Conservation (phyloP, 2,888 invertebrate species). For the Macrophya annulata region DNA sequence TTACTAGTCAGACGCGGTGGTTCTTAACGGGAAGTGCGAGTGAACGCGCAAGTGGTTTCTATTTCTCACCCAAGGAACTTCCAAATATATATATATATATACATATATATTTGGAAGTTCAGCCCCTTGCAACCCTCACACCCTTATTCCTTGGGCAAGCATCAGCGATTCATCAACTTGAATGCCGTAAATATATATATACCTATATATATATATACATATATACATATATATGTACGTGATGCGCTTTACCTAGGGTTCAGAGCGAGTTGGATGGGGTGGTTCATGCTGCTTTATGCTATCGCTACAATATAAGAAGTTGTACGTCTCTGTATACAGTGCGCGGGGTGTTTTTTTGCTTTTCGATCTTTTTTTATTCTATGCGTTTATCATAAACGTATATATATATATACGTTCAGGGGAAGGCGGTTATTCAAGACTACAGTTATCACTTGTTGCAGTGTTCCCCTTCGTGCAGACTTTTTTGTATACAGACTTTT, state of each 20-base stretch:
- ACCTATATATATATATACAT: no score
- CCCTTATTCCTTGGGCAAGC: not conserved
- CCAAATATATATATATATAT: not conserved
- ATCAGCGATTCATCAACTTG: conserved; percentile 43
- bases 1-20: conserved; percentile 21
- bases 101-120: not conserved
- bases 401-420: not conserved
- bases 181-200: conserved; percentile 5
- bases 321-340: not conserved
- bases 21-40: conserved; percentile 39
- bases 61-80: conserved; percentile 35
- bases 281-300: conserved; percentile 5
- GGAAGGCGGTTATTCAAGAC: not conserved
- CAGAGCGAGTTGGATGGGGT: not conserved
- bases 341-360: not conserved
- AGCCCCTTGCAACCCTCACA: not conserved
- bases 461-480: no score
- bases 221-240: no score
- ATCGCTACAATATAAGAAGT: not conserved
- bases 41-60: conserved; percentile 46
- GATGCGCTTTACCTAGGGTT: conserved; percentile 14
- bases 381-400: not conserved
- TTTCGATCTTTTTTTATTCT: not conserved
- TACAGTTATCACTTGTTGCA: conserved; percentile 13
- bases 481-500: not conserved